These are phyloP conservation scores for Triops longicaudatus DNA, from an alignment of 1,140 invertebrate species.

Conservation along the genomic window DNA sequence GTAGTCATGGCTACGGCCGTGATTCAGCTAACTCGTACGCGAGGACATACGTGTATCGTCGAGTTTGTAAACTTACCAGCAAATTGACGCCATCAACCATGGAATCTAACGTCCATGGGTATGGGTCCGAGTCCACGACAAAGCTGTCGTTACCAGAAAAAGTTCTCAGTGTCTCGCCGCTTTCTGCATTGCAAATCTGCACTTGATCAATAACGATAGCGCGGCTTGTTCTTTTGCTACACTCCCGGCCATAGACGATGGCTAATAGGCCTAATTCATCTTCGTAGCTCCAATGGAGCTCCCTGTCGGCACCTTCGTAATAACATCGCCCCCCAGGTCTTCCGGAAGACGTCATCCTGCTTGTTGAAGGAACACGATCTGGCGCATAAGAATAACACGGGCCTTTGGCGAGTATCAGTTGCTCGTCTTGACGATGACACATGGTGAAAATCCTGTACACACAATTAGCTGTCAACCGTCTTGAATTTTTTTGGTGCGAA, in stretches of 20 bases:
- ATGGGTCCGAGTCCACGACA: not conserved
- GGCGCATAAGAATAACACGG: not conserved
- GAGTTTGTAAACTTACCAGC: not conserved
- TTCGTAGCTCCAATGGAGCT: not conserved
- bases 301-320: conserved; percentile 4
- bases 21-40: conserved; percentile 10
- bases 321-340: not conserved
- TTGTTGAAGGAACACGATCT: not conserved
- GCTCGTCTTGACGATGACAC: not conserved
- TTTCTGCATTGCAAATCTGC: not conserved
- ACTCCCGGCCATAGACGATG: not conserved
- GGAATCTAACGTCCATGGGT: not conserved
- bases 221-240: not conserved
- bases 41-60: not conserved
- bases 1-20: conserved; percentile 10
- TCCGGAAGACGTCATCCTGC: not conserved
- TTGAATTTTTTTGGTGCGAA: not conserved
- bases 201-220: not conserved
- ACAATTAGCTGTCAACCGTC: not conserved
- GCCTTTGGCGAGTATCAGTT: not conserved
- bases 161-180: not conserved
- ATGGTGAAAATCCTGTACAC: not conserved
- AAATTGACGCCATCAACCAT: not conserved
- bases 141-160: not conserved
- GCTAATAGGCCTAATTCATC: conserved; percentile 5